These are phyloP conservation scores for Leptobrachium leishanense DNA, from an alignment of 2,113 vertebrate species.

Conservation along the genomic window DNA sequence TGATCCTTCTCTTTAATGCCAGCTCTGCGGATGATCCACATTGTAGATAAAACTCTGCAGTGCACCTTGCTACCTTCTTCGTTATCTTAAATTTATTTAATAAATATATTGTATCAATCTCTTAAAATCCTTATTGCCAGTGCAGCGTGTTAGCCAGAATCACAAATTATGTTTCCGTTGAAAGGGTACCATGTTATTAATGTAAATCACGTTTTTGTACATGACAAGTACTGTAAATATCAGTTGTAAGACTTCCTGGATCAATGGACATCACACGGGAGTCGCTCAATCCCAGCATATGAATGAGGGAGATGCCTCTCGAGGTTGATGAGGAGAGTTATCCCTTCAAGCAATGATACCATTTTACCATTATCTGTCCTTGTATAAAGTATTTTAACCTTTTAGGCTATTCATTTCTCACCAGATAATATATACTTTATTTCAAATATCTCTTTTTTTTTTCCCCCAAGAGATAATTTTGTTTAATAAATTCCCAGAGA, in stretches of 20 bases:
- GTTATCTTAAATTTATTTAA: not conserved
- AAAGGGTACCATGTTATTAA: conserved; percentile 15
- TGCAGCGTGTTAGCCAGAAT: not conserved
- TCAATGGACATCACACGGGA: conserved; percentile 23
- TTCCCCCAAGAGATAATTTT: too few species aligned
- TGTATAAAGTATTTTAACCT: too few species aligned
- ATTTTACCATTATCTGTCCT: not conserved
- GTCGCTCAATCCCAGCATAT: conserved; percentile 12
- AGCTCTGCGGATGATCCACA: not conserved
- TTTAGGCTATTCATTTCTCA: too few species aligned
- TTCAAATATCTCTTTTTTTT: too few species aligned
- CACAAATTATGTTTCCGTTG: conserved; percentile 3
- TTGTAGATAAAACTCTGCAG: not conserved
- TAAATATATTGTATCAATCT: not conserved
- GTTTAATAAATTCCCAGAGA: too few species aligned
- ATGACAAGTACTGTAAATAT: conserved; percentile 42
- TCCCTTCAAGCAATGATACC: conserved; percentile 2
- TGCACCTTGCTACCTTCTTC: not conserved
- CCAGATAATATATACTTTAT: too few species aligned
- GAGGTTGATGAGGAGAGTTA: conserved; percentile 6
- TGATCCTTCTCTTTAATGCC: not conserved
- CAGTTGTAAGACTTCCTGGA: conserved; percentile 24
- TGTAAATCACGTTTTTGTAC: conserved; percentile 33
- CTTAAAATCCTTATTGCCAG: not conserved
- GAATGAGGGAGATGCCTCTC: conserved; percentile 14